A percentile compares a stretch with the other conserved stretches of the same genome.
Evolutionary conservation across 1,140 invertebrate species (phyloP).

Genomic region (Centruroides sculpturatus): DNA sequence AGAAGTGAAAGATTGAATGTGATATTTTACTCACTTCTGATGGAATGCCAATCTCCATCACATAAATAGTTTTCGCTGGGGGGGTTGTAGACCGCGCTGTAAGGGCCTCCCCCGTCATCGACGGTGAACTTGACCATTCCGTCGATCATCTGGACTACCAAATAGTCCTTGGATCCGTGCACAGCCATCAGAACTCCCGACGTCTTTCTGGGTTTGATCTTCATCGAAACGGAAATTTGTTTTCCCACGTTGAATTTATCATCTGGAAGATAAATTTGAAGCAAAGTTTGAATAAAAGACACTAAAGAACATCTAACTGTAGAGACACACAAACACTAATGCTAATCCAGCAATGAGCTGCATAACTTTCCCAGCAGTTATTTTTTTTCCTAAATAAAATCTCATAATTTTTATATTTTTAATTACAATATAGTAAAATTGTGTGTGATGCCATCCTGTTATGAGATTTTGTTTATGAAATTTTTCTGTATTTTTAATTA

Average conservation of each 20-base stretch:
- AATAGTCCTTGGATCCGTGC: conserved; percentile 59
- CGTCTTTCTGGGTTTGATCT: conserved; percentile 70
- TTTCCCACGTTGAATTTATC: conserved; percentile 63
- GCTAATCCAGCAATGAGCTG: too few relatives aligned
- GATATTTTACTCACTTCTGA: conserved; percentile 46
- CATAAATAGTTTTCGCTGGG: conserved; percentile 58
- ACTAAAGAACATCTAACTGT: too few relatives aligned
- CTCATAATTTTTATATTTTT: too few relatives aligned
- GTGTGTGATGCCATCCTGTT: too few relatives aligned
- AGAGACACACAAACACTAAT: too few relatives aligned
- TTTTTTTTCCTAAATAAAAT: too few relatives aligned
- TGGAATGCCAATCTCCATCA: conserved; percentile 85
- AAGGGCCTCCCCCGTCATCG: conserved; percentile 66
- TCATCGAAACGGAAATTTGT: conserved; percentile 63
- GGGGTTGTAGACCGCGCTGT: conserved; percentile 55
- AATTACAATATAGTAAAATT: too few relatives aligned
- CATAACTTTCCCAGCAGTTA: too few relatives aligned
- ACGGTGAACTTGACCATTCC: conserved; percentile 62
- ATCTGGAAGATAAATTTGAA: conserved; percentile 22
- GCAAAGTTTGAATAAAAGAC: too few relatives aligned
- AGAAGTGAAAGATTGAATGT: too few relatives aligned
- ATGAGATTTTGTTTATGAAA: too few relatives aligned
- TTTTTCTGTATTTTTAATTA: too few relatives aligned
- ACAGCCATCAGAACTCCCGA: conserved; percentile 60
- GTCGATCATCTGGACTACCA: conserved; percentile 75